These are phyloP conservation scores for Polymixis lichenea DNA, from an alignment of 2,888 invertebrate genomes.

Conservation along the genomic window DNA sequence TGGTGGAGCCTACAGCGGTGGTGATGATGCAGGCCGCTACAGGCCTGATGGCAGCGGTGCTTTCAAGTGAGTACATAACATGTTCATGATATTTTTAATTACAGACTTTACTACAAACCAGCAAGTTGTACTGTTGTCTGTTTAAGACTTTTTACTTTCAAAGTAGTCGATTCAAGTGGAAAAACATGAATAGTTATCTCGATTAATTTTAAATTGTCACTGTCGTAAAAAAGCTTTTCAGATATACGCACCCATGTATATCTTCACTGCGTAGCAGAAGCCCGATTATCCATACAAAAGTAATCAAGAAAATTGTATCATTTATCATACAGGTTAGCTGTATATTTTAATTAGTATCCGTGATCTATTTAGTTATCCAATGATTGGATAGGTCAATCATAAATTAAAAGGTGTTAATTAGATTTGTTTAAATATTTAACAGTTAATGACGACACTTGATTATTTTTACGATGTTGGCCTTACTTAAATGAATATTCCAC, in stretches of 20 bases:
- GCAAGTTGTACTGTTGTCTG: neutral
- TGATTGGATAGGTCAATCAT: slow-evolving; percentile 6
- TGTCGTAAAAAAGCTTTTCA: neutral
- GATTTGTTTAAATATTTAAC: slow-evolving; percentile 42
- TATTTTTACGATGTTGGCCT: slow-evolving; percentile 32
- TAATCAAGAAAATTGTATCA: neutral
- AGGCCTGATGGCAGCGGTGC: slow-evolving; percentile 70
- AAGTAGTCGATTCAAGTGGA: neutral
- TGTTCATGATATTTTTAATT: neutral
- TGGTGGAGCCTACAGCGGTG: slow-evolving; percentile 66
- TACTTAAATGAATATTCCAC: slow-evolving; percentile 31
- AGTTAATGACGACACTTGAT: slow-evolving; percentile 31
- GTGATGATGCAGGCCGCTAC: slow-evolving; percentile 72
- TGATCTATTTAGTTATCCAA: slow-evolving; percentile 12
- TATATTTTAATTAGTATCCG: neutral
- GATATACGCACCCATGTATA: neutral
- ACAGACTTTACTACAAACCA: neutral
- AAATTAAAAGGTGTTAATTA: slow-evolving; percentile 31
- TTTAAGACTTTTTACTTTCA: neutral
- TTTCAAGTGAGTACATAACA: slow-evolving; percentile 66
- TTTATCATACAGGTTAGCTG: neutral
- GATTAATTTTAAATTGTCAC: neutral
- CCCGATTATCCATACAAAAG: neutral
- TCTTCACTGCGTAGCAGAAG: neutral
- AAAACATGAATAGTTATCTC: neutral